Conservation (phyloP, 1,140 invertebrate genomes). For the Brachionus angularis region DNA sequence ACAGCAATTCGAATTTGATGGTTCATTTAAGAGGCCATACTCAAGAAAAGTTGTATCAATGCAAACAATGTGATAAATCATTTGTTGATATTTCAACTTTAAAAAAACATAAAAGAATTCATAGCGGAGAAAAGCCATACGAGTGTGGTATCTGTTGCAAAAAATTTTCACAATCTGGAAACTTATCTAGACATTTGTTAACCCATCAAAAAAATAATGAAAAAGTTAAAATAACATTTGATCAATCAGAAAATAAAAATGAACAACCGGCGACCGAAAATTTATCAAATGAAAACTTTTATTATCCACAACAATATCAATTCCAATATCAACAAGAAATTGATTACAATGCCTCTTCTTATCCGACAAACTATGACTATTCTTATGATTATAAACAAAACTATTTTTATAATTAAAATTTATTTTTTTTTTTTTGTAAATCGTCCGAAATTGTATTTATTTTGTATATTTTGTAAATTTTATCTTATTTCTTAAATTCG, state of each 20-base stretch:
- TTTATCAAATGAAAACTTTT: too few relatives aligned
- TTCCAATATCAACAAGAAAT: too few relatives aligned
- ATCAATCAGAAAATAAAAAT: background rate
- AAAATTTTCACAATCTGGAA: conserved; percentile 67
- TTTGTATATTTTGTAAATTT: background rate
- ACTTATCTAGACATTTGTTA: conserved; percentile 65
- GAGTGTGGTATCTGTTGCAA: conserved; percentile 64
- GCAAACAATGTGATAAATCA: conserved; percentile 31
- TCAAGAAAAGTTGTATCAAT: conserved; percentile 31
- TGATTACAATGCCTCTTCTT: background rate
- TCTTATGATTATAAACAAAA: background rate
- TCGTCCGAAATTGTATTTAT: background rate
- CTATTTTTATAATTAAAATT: background rate
- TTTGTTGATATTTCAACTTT: conserved; percentile 63
- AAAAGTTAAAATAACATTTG: background rate
- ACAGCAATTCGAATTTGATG: conserved; percentile 21
- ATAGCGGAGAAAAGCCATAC: conserved; percentile 92
- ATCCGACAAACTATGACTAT: background rate
- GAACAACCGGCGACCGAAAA: background rate
- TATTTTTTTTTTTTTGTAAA: background rate
- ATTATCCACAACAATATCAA: too few relatives aligned
- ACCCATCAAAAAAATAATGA: conserved; percentile 56
- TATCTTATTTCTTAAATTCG: background rate
- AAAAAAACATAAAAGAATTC: conserved; percentile 91
- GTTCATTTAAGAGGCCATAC: conserved; percentile 35